Base-by-base conservation (phyloP, 2,888 invertebrate genomes). In the Fragum fragum region DNA sequence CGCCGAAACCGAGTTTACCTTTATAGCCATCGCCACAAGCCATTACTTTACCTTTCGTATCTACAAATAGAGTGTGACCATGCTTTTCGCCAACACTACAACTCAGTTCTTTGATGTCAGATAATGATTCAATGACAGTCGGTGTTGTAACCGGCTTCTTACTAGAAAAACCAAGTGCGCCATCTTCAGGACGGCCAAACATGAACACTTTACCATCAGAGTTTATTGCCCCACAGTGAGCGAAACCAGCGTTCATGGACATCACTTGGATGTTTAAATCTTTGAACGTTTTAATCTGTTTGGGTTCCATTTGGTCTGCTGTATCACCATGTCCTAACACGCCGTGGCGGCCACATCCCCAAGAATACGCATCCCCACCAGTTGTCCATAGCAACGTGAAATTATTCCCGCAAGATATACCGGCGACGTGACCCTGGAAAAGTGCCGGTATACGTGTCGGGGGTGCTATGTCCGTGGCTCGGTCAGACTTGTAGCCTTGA, bases 81-180 rank as follows among this genome's bases (percentile, higher is more conserved):
- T 89, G 90, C 61, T 92, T 90, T 69, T 92, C 92, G 28, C 89
- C 91, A 23, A 89, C 89, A 78, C 89, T 89, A 68, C 92, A 91
- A 63, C 90, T 90, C 9, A 90, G 66, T 61, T 81, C 86, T 23
- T n/a, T 76, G 23, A 91, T 76, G n/a, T 76, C 53, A 3, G 52
- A 47, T 29, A 77, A 47, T 1, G 73, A 28, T 11, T 53, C 57
- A 21, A 87, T 82, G 42, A 59, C 7, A 6, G 52, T 69, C 0
- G 89, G 88, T 0, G 26, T 55, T 21, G 63, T 57, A 1, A 74
- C 71, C 57, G 79, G 69, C 9, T 53, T 61, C 0, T 63, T 23
- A 28, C 52, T 66, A 0, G 87, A 88, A 18, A 85, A 36, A 1
- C 91, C 90, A 11, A 91, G 78, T 29, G 89, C 89, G 1, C 88